A percentile compares a stretch with the other conserved stretches of the same genome.
Conservation (phyloP, 2,888 invertebrate species). For the Macropis europaea region DNA sequence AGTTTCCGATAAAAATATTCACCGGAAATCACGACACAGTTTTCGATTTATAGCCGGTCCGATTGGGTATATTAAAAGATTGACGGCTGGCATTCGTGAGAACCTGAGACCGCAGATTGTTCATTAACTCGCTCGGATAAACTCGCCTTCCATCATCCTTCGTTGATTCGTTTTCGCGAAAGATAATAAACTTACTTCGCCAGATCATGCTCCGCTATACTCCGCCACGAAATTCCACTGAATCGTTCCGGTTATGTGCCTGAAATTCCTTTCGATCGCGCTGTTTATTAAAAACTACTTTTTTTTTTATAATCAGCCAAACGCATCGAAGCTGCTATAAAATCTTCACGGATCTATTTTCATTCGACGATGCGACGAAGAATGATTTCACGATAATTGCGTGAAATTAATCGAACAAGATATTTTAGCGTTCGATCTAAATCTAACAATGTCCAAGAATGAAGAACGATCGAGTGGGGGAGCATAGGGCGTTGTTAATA, state of each 20-base stretch:
- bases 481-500: conserved; percentile 11
- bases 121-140: conserved; percentile 60
- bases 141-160: conserved; percentile 58
- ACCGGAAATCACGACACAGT: conserved; percentile 21
- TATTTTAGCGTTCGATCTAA: too few relatives aligned
- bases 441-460: too few relatives aligned
- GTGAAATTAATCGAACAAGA: too few relatives aligned
- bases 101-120: conserved; percentile 58
- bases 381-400: too few relatives aligned
- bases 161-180: conserved; percentile 53
- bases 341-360: too few relatives aligned
- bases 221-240: conserved; percentile 24
- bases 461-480: background rate
- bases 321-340: too few relatives aligned
- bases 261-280: background rate
- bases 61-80: conserved; percentile 29
- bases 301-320: too few relatives aligned
- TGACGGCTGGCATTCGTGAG: conserved; percentile 35
- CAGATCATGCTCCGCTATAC: conserved; percentile 31
- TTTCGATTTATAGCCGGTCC: background rate
- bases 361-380: too few relatives aligned
- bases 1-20: too few relatives aligned
- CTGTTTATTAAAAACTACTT: too few relatives aligned
- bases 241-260: background rate
- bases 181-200: conserved; percentile 58